Percentiles rank a stretch among this genome's conserved stretches.
Conservation (phyloP, 2,888 invertebrate genomes). For the Drosophila acutilabella region DNA sequence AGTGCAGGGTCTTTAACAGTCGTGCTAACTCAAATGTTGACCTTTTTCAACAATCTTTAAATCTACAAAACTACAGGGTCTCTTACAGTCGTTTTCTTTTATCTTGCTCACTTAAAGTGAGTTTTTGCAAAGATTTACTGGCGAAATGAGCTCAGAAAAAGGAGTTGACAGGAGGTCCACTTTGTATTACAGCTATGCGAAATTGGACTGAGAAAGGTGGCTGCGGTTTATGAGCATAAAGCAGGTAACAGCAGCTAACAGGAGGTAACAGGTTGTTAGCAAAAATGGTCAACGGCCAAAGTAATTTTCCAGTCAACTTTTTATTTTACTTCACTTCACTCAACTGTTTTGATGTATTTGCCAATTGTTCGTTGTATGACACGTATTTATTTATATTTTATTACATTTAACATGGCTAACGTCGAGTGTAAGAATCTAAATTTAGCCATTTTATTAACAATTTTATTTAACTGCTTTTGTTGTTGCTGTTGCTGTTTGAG, state of each 20-base stretch:
- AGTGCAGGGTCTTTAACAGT: no score
- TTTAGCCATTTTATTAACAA: conserved; percentile 11
- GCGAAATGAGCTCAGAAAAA: conserved; percentile 17
- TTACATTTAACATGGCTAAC: background rate
- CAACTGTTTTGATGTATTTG: background rate
- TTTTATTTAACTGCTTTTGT: background rate
- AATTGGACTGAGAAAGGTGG: conserved; percentile 15
- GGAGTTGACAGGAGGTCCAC: background rate
- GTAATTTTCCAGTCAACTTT: conserved; percentile 3
- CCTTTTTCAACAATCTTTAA: no score
- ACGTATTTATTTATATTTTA: background rate
- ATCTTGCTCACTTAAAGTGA: background rate
- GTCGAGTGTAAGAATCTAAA: conserved; percentile 3
- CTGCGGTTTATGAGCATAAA: conserved; percentile 1
- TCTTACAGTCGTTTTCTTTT: background rate
- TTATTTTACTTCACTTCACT: background rate
- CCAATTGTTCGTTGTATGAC: background rate
- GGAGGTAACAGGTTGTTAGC: conserved; percentile 10
- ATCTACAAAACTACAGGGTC: background rate
- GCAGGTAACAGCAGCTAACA: background rate
- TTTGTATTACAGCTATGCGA: conserved; percentile 9
- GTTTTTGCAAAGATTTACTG: conserved; percentile 6
- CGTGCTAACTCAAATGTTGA: no score
- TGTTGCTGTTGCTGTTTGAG: background rate
- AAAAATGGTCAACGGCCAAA: background rate